Base-by-base conservation (phyloP, 2,888 invertebrate species). In the Corythucha ciliata region DNA sequence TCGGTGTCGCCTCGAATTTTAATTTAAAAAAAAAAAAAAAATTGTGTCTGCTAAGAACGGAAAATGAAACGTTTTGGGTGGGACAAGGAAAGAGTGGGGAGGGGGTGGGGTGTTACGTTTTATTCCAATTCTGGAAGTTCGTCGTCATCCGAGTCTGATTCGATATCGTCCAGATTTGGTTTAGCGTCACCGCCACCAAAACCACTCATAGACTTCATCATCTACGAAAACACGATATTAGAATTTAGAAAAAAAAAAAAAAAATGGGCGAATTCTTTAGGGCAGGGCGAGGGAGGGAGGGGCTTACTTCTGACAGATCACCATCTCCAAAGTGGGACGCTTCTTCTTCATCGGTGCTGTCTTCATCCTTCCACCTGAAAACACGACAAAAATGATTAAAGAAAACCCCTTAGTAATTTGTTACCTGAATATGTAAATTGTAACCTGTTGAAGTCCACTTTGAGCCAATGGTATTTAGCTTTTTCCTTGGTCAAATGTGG, bases 401-500 rank as follows among this genome's bases (percentile, higher is more conserved):
- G n/a, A n/a, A n/a, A n/a, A n/a, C n/a, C n/a, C n/a, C n/a, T n/a
- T n/a, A 12, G 7, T 14, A 10, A 14, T 12, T 10, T 14, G 14
- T 14, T 7, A 10, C 8, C 25, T 4, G 3, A 44, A 44, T 27
- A 10, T 16, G n/a, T 24, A 46, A 33, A n/a, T 8, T 2, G 10
- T 36, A 94, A 97, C 72, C 93, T 93, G 68, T 90, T 88, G 69
- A 97, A 98, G 68, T 97, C 96, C 63, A 93, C 84, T 74, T 94
- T 96, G 62, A 97, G 75, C 83, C 93, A 96, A 68, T 93, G 93
- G 62, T 83, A 81, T 72, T 94, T 94, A 69, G 81, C 82, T 64
- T 81, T 84, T 63, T 87, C 87, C 67, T 84, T 86, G 52, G 89
- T 84, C 61, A 94, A 72, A 59, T 83, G 75, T 48, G 90, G 83